Conservation (phyloP, 2,797 vertebrate genomes). For the Hoplostethus atlanticus region DNA sequence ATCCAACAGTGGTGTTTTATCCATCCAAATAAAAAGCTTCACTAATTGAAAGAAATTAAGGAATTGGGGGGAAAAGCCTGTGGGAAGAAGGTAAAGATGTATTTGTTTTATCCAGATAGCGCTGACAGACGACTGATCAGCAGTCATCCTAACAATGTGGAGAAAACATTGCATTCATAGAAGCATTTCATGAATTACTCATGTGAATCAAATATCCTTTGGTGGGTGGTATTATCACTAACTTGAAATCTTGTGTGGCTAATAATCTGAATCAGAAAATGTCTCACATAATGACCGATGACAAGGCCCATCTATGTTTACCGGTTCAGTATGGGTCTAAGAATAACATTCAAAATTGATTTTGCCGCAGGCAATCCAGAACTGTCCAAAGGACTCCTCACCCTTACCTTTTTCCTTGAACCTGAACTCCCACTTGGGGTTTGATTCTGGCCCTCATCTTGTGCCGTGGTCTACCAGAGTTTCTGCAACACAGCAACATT, state of each 20-base stretch:
- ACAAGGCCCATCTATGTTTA: constrained; percentile 45
- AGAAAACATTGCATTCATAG: constrained; percentile 12
- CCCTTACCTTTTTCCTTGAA: constrained; percentile 64
- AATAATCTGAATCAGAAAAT: constrained; percentile 26
- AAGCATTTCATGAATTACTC: constrained; percentile 22
- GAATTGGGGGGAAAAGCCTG: background rate
- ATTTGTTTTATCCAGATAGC: constrained; percentile 6
- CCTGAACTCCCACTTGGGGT: constrained; percentile 61
- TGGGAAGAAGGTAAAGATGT: background rate
- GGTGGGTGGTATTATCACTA: background rate
- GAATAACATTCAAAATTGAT: constrained; percentile 71
- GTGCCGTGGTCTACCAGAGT: constrained; percentile 70
- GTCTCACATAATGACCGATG: constrained; percentile 56
- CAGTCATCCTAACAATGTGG: background rate
- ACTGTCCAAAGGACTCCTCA: constrained; percentile 62
- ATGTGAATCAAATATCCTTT: constrained; percentile 31
- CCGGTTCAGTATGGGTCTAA: constrained; percentile 22
- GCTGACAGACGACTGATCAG: constrained; percentile 8
- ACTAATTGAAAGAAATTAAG: background rate
- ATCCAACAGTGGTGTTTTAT: background rate
- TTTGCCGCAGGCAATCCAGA: constrained; percentile 63
- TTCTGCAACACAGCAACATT: constrained; percentile 86
- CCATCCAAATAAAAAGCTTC: background rate
- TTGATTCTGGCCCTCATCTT: constrained; percentile 67
- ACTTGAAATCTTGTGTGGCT: constrained; percentile 9